Evolutionary conservation across 2,113 vertebrate species (phyloP).

Genomic region (Crocuta crocuta): DNA sequence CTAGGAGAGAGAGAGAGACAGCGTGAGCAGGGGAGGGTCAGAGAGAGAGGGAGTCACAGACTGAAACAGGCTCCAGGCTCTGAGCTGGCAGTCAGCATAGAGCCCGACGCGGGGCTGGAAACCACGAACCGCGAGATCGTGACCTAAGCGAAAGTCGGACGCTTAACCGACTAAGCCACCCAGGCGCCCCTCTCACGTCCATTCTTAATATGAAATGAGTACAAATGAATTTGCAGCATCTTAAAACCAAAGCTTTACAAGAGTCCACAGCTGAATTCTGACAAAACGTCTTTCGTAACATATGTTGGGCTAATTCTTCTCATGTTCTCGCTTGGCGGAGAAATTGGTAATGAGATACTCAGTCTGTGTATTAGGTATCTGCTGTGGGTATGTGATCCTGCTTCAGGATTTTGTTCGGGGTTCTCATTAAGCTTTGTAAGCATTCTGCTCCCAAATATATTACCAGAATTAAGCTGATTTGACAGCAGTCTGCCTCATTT

Average conservation of each 20-base stretch:
- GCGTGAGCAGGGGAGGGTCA: too few species aligned
- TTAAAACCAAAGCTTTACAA: background rate
- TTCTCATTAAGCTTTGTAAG: constrained; percentile 46
- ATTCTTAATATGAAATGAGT: background rate
- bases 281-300: background rate
- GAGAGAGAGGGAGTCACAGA: too few species aligned
- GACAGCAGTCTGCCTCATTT: background rate
- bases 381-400: constrained; percentile 9
- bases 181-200: background rate
- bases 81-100: too few species aligned
- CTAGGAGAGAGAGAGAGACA: too few species aligned
- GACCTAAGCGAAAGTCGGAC: too few species aligned
- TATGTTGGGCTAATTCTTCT: background rate
- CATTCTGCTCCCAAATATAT: background rate
- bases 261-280: background rate
- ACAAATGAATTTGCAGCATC: background rate
- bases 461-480: constrained; percentile 15
- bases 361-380: background rate
- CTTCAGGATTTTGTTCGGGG: background rate
- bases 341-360: background rate
- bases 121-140: too few species aligned
- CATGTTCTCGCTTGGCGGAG: constrained; percentile 42
- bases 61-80: too few species aligned
- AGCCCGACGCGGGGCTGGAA: too few species aligned
- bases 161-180: too few species aligned